Conservation (phyloP, 2,797 vertebrate genomes). For the Varecia variegata region DNA sequence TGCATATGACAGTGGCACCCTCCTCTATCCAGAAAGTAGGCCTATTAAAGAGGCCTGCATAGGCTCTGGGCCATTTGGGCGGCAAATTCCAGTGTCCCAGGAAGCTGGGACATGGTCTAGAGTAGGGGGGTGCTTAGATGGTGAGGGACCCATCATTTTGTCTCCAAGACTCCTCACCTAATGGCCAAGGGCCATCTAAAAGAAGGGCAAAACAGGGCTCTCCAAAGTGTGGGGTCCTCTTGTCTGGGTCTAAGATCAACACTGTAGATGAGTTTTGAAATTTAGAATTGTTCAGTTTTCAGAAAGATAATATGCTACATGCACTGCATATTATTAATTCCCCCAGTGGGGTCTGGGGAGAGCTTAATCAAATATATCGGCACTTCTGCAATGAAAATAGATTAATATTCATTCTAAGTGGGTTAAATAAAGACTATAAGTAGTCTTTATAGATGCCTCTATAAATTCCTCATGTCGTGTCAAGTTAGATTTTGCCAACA, state of each 20-base stretch:
- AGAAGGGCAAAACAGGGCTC: neutral
- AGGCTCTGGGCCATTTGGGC: neutral
- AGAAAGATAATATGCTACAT: neutral
- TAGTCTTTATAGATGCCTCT: neutral
- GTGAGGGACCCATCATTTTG: neutral
- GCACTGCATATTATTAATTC: neutral
- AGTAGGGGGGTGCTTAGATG: neutral
- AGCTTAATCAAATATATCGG: neutral
- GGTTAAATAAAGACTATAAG: neutral
- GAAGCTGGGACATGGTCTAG: neutral
- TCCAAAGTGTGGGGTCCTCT: neutral
- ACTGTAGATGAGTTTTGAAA: neutral
- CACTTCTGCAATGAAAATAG: neutral
- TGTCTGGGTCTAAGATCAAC: neutral
- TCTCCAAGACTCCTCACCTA: neutral
- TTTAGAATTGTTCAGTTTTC: neutral
- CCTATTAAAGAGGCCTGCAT: neutral
- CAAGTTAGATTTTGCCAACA: neutral
- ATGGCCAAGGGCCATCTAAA: neutral
- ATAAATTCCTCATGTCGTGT: neutral
- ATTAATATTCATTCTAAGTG: neutral
- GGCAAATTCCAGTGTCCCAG: neutral
- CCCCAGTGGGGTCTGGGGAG: neutral
- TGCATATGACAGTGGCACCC: neutral
- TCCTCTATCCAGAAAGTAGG: neutral